Evolutionary conservation across 2,888 invertebrate genomes (phyloP).

Genomic region (Linnaemya vulpina): DNA sequence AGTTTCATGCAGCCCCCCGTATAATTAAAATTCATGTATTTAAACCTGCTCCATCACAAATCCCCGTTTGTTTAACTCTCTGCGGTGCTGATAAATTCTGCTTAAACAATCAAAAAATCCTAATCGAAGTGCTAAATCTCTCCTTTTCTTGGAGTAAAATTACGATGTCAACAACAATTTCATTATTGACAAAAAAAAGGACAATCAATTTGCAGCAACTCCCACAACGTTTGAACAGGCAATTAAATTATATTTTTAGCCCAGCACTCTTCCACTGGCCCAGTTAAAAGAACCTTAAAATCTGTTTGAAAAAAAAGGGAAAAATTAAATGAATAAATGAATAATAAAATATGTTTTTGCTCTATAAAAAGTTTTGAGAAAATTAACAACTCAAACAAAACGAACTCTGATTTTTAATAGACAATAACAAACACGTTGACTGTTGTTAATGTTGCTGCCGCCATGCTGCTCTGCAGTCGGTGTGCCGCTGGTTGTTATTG

Average conservation of each 20-base stretch:
- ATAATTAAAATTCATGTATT: no score
- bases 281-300: background rate
- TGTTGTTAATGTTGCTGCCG: background rate
- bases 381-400: slow-evolving; percentile 36
- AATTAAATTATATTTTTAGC: background rate
- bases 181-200: background rate
- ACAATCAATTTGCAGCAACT: background rate
- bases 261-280: background rate
- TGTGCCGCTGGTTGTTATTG: background rate
- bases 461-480: background rate
- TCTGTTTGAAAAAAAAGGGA: background rate
- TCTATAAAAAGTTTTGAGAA: slow-evolving; percentile 3
- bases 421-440: background rate
- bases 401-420: slow-evolving; percentile 32
- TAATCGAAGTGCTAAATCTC: background rate
- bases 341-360: slow-evolving; percentile 10
- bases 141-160: background rate
- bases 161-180: background rate
- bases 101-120: background rate
- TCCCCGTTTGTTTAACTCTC: no score
- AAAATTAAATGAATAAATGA: slow-evolving; percentile 57
- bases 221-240: background rate
- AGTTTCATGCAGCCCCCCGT: no score
- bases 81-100: background rate
- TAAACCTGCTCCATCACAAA: no score